Evolutionary conservation across 1,140 invertebrate species (phyloP).

Genomic region (Psix sp.): DNA sequence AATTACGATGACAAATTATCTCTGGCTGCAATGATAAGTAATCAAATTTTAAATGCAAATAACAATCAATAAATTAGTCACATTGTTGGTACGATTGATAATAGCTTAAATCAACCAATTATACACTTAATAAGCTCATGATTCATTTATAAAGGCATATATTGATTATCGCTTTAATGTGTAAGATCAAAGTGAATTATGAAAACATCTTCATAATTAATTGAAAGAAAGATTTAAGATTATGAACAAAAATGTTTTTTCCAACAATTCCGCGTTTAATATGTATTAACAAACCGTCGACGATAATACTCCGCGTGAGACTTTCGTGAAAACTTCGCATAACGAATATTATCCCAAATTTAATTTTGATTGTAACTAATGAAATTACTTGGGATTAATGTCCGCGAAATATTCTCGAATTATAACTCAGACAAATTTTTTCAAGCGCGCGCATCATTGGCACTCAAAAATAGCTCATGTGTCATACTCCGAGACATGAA

Average conservation of each 20-base stretch:
- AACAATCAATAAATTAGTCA: constrained; percentile 73
- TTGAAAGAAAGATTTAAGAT: no score
- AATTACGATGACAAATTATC: not conserved
- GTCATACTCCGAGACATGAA: constrained; percentile 47
- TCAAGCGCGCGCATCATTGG: constrained; percentile 29
- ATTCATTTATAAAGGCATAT: constrained; percentile 42
- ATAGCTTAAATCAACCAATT: constrained; percentile 69
- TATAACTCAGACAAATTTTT: constrained; percentile 29
- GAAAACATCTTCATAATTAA: no score
- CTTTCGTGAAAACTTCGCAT: no score
- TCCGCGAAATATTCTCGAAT: constrained; percentile 17
- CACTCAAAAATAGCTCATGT: constrained; percentile 52
- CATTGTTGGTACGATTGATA: constrained; percentile 60
- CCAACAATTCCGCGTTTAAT: no score
- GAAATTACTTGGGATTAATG: constrained; percentile 11
- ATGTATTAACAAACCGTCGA: no score
- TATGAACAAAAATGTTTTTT: no score
- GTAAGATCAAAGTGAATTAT: no score
- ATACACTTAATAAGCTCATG: constrained; percentile 55
- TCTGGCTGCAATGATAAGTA: constrained; percentile 25
- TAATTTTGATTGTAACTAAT: no score
- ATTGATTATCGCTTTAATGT: constrained; percentile 31
- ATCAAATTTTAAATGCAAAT: constrained; percentile 70
- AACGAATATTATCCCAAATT: no score
- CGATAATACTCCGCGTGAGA: not conserved